phyloP scores from a whole-genome alignment of 2,113 vertebrate genomes.

The Hassar affinis region DNA sequence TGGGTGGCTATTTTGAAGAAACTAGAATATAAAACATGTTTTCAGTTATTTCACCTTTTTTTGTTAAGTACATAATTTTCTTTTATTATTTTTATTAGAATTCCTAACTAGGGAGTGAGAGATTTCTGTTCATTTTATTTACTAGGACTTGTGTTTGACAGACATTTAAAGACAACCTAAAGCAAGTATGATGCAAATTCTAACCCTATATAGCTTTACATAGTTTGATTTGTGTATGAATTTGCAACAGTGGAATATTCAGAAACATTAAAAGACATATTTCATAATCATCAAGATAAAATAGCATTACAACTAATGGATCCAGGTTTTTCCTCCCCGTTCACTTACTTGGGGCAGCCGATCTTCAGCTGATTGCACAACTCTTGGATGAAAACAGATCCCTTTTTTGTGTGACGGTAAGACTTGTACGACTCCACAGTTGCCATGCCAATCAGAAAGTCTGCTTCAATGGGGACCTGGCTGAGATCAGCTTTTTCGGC shows the following conservation, averaged over 20 bases:
- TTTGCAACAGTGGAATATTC: background rate
- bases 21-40: no score
- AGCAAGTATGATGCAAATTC: background rate
- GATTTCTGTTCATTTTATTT: no score
- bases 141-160: no score
- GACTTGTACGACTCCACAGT: constrained; percentile 65
- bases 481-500: background rate
- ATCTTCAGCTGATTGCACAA: constrained; percentile 63
- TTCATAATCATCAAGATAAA: no score
- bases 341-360: constrained; percentile 61
- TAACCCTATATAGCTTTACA: background rate
- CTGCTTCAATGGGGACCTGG: constrained; percentile 56
- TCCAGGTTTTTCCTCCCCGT: background rate
- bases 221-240: background rate
- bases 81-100: background rate
- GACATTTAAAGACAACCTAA: background rate
- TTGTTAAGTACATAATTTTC: no score
- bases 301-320: background rate
- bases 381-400: constrained; percentile 69
- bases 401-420: constrained; percentile 38
- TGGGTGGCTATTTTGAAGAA: no score
- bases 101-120: background rate
- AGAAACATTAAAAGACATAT: background rate
- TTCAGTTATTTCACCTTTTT: no score
- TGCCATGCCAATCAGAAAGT: constrained; percentile 69